Conservation (phyloP, 2,888 invertebrate genomes). For the Tinea trinotella region DNA sequence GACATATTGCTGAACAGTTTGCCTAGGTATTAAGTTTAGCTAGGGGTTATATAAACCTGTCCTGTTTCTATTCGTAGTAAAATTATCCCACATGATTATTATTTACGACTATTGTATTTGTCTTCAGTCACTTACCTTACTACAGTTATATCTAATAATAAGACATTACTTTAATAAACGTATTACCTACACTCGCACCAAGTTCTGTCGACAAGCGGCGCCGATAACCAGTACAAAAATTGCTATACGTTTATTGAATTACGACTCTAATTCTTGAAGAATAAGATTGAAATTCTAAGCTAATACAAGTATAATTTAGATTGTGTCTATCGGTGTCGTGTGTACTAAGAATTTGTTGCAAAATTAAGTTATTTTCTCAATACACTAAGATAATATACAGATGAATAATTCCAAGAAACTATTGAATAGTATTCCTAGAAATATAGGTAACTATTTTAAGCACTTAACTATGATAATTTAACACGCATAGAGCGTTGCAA, state of each 20-base stretch:
- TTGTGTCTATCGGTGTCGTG: conserved; percentile 1
- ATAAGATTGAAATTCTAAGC: background rate
- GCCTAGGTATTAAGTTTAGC: background rate
- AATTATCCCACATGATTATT: background rate
- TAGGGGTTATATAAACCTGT: background rate
- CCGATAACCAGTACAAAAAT: background rate
- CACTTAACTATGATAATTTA: conserved; percentile 15
- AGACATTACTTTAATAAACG: conserved; percentile 17
- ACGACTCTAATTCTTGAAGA: background rate
- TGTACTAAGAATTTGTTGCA: conserved; percentile 8
- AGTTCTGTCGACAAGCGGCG: conserved; percentile 14
- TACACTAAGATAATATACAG: conserved; percentile 11
- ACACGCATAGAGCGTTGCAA: conserved; percentile 12
- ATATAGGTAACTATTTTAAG: background rate
- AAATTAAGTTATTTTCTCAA: conserved; percentile 19
- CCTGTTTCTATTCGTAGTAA: background rate
- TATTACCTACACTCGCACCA: background rate
- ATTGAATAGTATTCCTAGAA: conserved; percentile 13
- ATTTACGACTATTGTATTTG: conserved; percentile 4
- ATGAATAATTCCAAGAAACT: conserved; percentile 8
- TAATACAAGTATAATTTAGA: background rate
- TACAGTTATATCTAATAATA: conserved; percentile 17
- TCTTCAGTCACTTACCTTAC: conserved; percentile 8
- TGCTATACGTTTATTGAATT: background rate
- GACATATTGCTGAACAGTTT: too few species aligned